These are phyloP conservation scores for Mythimna impura DNA, from an alignment of 2,888 invertebrate species.

Conservation along the genomic window DNA sequence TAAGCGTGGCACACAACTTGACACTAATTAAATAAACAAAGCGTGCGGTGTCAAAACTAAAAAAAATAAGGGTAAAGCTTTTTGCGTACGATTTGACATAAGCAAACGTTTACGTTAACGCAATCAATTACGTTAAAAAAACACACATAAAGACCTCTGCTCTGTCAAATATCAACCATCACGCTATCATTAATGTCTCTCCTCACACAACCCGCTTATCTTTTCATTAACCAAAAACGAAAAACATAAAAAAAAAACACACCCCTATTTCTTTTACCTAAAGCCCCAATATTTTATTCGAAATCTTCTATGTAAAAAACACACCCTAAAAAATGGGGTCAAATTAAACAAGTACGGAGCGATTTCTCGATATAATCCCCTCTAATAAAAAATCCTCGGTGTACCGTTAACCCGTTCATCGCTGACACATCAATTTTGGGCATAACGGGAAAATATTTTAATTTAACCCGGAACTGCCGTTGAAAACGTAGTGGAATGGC, in stretches of 20 bases:
- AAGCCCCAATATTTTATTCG: constrained; percentile 35
- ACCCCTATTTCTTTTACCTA: not conserved
- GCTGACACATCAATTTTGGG: constrained; percentile 60
- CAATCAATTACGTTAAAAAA: too few species aligned
- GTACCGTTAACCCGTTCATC: constrained; percentile 40
- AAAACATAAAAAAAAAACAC: not conserved
- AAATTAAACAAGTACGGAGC: constrained; percentile 50
- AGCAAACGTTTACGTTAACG: too few species aligned
- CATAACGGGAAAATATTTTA: constrained; percentile 48
- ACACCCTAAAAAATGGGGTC: constrained; percentile 33
- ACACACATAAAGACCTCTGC: too few species aligned
- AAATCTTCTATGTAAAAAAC: constrained; percentile 40
- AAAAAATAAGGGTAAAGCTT: too few species aligned
- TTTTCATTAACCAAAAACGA: not conserved
- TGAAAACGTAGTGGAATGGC: constrained; percentile 22
- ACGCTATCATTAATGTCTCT: not conserved
- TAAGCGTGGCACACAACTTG: too few species aligned
- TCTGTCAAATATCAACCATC: too few species aligned
- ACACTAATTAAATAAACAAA: too few species aligned
- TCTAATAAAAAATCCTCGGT: constrained; percentile 54
- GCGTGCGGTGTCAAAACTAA: too few species aligned
- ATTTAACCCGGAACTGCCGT: constrained; percentile 35
- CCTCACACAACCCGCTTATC: not conserved
- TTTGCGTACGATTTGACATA: too few species aligned
- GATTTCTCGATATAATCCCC: constrained; percentile 55